Base-by-base conservation (phyloP, 2,888 invertebrate species). In the Molorchus minor region DNA sequence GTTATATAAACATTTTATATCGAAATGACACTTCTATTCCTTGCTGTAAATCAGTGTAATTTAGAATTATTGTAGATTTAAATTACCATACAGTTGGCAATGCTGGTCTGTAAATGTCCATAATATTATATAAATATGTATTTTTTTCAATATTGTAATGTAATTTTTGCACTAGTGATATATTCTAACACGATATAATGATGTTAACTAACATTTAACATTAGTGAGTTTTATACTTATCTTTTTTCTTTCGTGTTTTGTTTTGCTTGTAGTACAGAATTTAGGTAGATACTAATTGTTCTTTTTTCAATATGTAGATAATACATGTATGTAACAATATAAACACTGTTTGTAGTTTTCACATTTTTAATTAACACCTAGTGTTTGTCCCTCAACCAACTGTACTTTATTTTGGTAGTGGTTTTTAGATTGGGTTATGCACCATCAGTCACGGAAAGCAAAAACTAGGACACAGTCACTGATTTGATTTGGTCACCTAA, bases 301-400 rank as follows among this genome's bases (percentile, higher is more conserved):
- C 47, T 33, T 54, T 59, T 55, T 52, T 51, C 41, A 46, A 51
- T 38, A 46, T 46, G 52, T 54, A 51, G 56, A 52, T 40, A 17
- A 20, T 17, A 38, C 7, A 29, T 29, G 13, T 21, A 21, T 35
- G 8, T 25, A 5, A n/a, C 8, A 33, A 33, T 33, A 33, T 33
- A 21, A 25, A 52, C 19, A 52, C 16, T 52, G 36, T 56, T 56
- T 40, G 56, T 52, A 52, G 44, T 58, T 53, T 53, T 56, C 25
- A 36, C 30, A 29, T 60, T 56, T 60, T 60, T 60, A 52, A 60
- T 52, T 60, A 60, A 60, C 56, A 56, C 56, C 53, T 49, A 33
- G 30, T 21, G 25, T 35, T 36, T 44, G 38, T 51, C 45, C 57
- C 40, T 45, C 16, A 51, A 30, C 15, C 10, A 25, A 13, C 43